Evolutionary conservation across 2,113 vertebrate genomes (phyloP).

Genomic region (Psophia crepitans): DNA sequence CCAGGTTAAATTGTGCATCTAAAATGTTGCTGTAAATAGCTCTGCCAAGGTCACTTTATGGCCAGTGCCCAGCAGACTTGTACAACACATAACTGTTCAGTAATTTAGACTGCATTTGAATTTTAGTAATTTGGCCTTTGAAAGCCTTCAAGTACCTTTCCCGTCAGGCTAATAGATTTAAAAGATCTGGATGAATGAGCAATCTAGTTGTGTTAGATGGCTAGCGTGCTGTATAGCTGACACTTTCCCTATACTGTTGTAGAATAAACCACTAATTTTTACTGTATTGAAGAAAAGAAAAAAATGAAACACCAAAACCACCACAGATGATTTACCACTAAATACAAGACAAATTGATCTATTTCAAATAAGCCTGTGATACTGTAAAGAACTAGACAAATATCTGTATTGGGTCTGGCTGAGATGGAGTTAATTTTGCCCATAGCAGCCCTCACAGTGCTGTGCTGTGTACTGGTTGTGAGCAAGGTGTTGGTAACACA

Average conservation of each 20-base stretch:
- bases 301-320: background rate
- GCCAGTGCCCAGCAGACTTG: background rate
- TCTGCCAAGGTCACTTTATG: slow-evolving; percentile 46
- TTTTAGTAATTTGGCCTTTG: slow-evolving; percentile 30
- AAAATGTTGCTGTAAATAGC: slow-evolving; percentile 30
- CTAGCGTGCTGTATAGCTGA: background rate
- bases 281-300: background rate
- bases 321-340: background rate
- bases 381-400: background rate
- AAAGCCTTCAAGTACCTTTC: slow-evolving; percentile 19
- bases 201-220: background rate
- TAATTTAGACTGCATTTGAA: slow-evolving; percentile 28
- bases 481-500: too few species aligned
- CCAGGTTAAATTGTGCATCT: slow-evolving; percentile 37
- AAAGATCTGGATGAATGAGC: slow-evolving; percentile 1
- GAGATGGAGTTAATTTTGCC: too few species aligned
- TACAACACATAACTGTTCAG: background rate
- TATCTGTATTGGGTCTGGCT: background rate
- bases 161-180: slow-evolving; percentile 6
- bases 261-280: background rate
- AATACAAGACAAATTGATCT: background rate
- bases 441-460: too few species aligned
- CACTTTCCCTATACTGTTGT: background rate
- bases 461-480: too few species aligned
- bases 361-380: background rate